These are phyloP conservation scores for Choloepus hoffmanni DNA, from an alignment of 2,113 vertebrate species.

Conservation along the genomic window DNA sequence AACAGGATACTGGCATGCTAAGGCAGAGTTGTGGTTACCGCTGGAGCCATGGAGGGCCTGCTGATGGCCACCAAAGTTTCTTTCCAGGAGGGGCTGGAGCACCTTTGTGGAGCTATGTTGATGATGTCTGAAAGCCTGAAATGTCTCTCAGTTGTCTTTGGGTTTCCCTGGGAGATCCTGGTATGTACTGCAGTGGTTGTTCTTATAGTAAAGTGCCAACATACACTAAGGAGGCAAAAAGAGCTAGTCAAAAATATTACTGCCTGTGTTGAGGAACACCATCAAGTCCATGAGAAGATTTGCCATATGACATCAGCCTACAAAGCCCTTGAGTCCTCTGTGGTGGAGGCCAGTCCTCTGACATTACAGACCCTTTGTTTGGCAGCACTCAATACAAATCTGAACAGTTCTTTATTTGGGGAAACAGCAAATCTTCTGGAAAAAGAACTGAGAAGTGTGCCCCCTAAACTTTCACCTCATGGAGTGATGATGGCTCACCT, in stretches of 20 bases:
- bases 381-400: slow-evolving; percentile 15
- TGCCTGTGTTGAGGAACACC: neutral
- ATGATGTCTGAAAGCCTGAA: too few relatives aligned
- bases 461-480: neutral
- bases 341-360: neutral
- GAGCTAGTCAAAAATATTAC: neutral
- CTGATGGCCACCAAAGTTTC: too few relatives aligned
- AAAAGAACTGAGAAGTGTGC: neutral
- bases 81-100: too few relatives aligned
- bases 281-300: neutral
- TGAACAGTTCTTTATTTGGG: neutral
- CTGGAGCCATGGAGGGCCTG: too few relatives aligned
- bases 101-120: too few relatives aligned
- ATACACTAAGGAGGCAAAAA: too few relatives aligned
- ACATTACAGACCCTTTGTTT: neutral
- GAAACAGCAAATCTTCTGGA: neutral
- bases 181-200: too few relatives aligned
- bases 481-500: too few relatives aligned
- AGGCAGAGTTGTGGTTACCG: neutral
- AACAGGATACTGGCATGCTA: accelerated
- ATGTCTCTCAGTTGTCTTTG: too few relatives aligned
- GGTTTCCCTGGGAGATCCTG: too few relatives aligned
- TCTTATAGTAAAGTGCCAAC: too few relatives aligned
- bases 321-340: neutral
- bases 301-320: neutral